Evolutionary conservation across 2,888 invertebrate species (phyloP).

Genomic region (Dorcus parallelipipedus): DNA sequence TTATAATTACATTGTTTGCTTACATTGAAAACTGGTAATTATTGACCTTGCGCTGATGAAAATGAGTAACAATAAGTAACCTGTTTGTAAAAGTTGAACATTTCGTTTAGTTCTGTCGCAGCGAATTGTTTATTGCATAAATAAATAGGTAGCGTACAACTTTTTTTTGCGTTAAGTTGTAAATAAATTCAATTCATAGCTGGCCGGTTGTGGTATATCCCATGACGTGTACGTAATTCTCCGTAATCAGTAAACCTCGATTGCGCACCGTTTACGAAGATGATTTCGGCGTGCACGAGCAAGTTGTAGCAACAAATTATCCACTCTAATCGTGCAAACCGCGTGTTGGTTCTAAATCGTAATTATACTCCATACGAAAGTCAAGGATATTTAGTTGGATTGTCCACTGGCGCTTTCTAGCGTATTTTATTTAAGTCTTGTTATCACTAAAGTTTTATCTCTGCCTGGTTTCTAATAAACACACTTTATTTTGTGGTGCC

Average conservation of each 20-base stretch:
- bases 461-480: conserved; percentile 6
- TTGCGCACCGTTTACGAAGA: neutral
- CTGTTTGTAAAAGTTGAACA: no score
- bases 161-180: no score
- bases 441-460: conserved; percentile 22
- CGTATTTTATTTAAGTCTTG: conserved; percentile 19
- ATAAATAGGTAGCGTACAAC: no score
- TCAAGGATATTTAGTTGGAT: conserved; percentile 37
- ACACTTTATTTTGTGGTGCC: conserved; percentile 8
- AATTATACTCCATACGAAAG: conserved; percentile 37
- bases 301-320: neutral
- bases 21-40: no score
- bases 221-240: neutral
- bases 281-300: no score
- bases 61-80: no score
- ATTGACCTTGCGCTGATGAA: no score
- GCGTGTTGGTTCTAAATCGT: conserved; percentile 34
- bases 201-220: neutral
- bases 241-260: neutral
- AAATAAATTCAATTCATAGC: no score
- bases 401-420: conserved; percentile 33
- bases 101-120: no score
- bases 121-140: no score
- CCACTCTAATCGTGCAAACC: conserved; percentile 19
- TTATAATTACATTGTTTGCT: no score